Evolutionary conservation across 2,113 vertebrate species (phyloP), one percentile per base, ranked within the genome.

Genomic region (Glaucidium brasilianum): DNA sequence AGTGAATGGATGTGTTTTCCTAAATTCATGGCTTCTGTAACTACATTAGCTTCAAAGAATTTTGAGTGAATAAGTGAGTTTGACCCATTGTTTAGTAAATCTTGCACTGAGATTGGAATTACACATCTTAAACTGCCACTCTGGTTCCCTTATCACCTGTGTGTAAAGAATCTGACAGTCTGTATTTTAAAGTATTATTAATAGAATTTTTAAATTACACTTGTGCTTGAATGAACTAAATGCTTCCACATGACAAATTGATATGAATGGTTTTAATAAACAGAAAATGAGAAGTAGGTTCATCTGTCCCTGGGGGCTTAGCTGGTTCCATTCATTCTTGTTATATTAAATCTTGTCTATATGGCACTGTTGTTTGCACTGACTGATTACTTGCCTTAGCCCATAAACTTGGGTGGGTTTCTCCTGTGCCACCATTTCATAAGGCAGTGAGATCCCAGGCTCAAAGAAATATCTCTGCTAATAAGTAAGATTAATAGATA

Each of bases 241-340:
- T 76, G 92, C 73, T 89, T 86, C 45, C 88, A 95, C 73, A 95
- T 91, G 89, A 95, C 88, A 94, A 95, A 97, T 97, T 76, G 86
- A 96, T 93, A 97, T 47, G 96, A 95, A 96, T 85, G 77, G 64
- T 87, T 97, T 97, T 94, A 97, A 97, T 97, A 97, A 96, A 97
- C 86, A 96, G 95, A 97, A 89, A 94, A 94, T 75, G 94, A 94
- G 88, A 68, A 97, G 73, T 72, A 56, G 77, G 66, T 80, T 94
- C 94, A 47, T 87, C 89, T 97, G 66, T 76, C 88, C 94, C 95
- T 94, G 89, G 66, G 74, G 94, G 80, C 73, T 87, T 21, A 73
- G 86, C 73, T 94, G 76, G 64, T 76, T 76, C 86, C 80, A 84
- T 96, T 91, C 88, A 94, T 82, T 79, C 88, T 20, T 18, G 55